Base-by-base conservation (phyloP, 2,113 vertebrate genomes). In the Maccullochella peelii region DNA sequence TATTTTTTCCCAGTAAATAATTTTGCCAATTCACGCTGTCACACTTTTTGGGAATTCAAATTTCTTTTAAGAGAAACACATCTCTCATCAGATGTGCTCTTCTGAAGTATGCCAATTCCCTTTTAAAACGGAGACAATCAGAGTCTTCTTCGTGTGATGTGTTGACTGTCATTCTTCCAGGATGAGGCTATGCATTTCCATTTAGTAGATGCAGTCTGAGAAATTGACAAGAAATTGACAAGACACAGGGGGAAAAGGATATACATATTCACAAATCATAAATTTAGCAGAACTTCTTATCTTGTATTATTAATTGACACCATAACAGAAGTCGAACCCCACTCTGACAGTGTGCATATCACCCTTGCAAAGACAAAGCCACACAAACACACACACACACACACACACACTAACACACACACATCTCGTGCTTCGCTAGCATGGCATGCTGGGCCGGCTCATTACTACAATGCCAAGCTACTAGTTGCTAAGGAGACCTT, bases 401-500 rank as follows among this genome's bases (percentile, higher is more conserved):
- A 83, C 84, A 78, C 77, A 77, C 79, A 77, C 79, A 83, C 82
- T 70, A 76, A 83, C 66, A 27, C 71, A 79, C 83, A 90, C 78
- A 80, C 74, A 86, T 84, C 83, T 88, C 36, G 50, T 87, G 86
- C 93, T 90, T 79, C 78, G 36, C 86, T 44, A 89, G 91, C 85
- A 78, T 92, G 93, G 94, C 92, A 95, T 92, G 90, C 88, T 94
- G 93, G 94, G 93, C 92, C 73, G 82, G 89, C 94, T 96, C 94
- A 94, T 95, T 95, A 95, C 94, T 93, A 95, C 94, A 94, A 95
- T 95, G 94, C 94, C 94, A 96, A 95, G 94, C 95, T 94, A 95
- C 93, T 91, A 94, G 95, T 96, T 95, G 93, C 95, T 95, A 95
- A 95, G 95, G 95, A 95, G 94, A 96, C 94, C 94, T 95, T 91